Evolutionary conservation across 2,888 invertebrate species (phyloP).

Genomic region (Linnaemya tessellans): DNA sequence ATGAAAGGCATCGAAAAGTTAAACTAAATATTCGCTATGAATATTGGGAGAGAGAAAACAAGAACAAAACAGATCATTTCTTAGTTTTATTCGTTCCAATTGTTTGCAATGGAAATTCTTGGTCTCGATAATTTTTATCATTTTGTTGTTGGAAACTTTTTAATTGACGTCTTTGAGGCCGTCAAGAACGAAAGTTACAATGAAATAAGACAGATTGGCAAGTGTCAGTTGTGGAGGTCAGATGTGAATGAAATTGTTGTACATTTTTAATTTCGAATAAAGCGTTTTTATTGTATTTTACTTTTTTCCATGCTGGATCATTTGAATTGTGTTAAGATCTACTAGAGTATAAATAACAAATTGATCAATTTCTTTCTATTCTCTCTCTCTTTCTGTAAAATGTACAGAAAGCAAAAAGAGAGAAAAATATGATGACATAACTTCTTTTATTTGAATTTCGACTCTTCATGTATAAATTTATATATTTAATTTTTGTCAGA

Average conservation of each 20-base stretch:
- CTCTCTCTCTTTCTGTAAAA: no score
- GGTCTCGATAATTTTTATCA: constrained; percentile 24
- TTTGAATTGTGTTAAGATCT: no score
- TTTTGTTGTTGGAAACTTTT: constrained; percentile 41
- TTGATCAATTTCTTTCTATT: no score
- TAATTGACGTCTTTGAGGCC: constrained; percentile 60
- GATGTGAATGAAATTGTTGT: constrained; percentile 1
- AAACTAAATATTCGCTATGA: constrained; percentile 59
- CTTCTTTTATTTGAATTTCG: no score
- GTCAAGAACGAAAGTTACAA: neutral
- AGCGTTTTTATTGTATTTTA: neutral
- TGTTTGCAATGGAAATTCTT: constrained; percentile 38
- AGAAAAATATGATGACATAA: neutral
- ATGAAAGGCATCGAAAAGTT: constrained; percentile 59
- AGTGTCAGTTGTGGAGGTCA: constrained; percentile 66
- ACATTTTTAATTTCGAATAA: neutral
- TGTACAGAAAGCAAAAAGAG: no score
- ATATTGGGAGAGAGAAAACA: constrained; percentile 58
- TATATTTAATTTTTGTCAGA: no score
- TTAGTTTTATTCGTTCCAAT: constrained; percentile 35
- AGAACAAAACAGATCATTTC: constrained; percentile 2
- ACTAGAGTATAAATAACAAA: no score
- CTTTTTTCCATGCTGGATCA: neutral
- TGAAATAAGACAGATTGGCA: constrained; percentile 42
- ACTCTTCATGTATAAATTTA: no score